phyloP scores from a whole-genome alignment of 1,140 invertebrate genomes.

The Rhopalosiphum maidis region DNA sequence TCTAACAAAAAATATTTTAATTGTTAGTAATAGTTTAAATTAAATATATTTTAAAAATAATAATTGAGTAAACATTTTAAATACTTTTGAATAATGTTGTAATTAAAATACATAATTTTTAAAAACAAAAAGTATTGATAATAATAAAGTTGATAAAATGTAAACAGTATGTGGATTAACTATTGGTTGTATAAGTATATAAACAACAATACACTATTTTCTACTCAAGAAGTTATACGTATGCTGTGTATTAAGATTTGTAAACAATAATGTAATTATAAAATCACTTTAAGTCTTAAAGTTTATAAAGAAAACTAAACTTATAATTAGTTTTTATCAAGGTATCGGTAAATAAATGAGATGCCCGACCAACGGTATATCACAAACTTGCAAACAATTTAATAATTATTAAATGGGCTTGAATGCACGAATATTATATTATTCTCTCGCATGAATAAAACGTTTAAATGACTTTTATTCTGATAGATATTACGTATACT shows the following conservation, averaged over 20 bases:
- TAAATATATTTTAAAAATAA: neutral
- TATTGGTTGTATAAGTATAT: no score
- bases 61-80: neutral
- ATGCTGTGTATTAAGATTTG: neutral
- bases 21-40: neutral
- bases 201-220: neutral
- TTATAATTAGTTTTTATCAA: neutral
- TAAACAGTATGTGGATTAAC: neutral
- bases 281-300: neutral
- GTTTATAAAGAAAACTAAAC: neutral
- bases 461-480: neutral
- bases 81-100: neutral
- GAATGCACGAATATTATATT: neutral
- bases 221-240: neutral
- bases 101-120: neutral
- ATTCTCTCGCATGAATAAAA: neutral
- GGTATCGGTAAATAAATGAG: neutral
- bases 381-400: neutral
- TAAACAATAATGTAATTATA: constrained; percentile 14
- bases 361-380: accelerated
- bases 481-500: neutral
- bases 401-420: neutral
- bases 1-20: neutral
- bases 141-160: neutral
- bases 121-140: neutral